phyloP scores from a whole-genome alignment of 23 tunicate species.

The Styela clava region DNA sequence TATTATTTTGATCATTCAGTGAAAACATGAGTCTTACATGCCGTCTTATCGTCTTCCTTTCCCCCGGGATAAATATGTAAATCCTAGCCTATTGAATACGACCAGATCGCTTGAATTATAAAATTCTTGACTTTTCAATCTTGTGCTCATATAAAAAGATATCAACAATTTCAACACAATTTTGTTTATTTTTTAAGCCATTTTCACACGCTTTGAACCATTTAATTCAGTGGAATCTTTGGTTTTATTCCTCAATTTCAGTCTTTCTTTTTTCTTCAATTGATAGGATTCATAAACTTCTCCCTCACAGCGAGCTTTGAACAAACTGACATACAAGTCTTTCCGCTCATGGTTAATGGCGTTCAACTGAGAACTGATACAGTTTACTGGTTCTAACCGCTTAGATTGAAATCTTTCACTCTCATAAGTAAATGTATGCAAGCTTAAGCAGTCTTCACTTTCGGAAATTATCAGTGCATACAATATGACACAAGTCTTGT shows the following conservation, averaged over 20 bases:
- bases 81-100: no score
- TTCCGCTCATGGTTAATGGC: not conserved
- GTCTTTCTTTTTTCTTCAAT: slow-evolving; percentile 6
- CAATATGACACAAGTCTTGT: not conserved
- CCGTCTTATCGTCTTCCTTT: no score
- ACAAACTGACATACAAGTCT: not conserved
- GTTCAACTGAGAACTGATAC: not conserved
- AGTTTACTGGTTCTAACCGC: not conserved
- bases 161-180: no score
- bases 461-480: not conserved
- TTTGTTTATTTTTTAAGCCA: no score
- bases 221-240: not conserved
- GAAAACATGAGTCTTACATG: no score
- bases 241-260: not conserved
- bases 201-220: not conserved
- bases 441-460: not conserved
- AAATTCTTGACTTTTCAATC: no score
- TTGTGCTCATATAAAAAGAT: no score
- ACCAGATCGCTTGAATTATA: no score
- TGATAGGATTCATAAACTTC: slow-evolving; percentile 7
- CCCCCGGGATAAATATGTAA: no score
- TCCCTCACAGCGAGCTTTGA: not conserved
- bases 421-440: not conserved
- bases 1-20: no score
- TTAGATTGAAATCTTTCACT: not conserved